These are phyloP conservation scores for Panthera tigris DNA, from an alignment of 2,113 vertebrate species.

Conservation along the genomic window DNA sequence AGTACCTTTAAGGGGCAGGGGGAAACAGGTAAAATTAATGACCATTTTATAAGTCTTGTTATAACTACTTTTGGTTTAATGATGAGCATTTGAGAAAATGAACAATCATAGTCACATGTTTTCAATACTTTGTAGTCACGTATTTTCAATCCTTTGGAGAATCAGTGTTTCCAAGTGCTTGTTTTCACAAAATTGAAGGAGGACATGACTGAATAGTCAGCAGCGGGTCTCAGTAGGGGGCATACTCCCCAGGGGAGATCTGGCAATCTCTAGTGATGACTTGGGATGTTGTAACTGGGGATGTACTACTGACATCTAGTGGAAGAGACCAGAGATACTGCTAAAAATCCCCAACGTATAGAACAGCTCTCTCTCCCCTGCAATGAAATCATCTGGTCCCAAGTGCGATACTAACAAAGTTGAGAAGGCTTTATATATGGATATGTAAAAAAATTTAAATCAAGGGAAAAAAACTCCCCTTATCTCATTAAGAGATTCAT, in stretches of 20 bases:
- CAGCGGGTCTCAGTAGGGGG: background rate
- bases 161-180: background rate
- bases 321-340: background rate
- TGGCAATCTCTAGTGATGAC: background rate
- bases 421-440: background rate
- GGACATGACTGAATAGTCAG: accelerated
- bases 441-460: background rate
- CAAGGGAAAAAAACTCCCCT: accelerated
- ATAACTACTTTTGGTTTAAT: background rate
- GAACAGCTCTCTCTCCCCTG: accelerated
- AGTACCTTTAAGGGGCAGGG: background rate
- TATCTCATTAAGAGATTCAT: no score
- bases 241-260: no score
- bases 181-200: background rate
- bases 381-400: accelerated
- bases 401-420: accelerated
- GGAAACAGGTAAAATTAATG: background rate
- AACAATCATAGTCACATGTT: background rate
- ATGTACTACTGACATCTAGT: background rate
- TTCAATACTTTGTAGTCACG: no score
- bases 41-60: background rate
- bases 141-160: background rate
- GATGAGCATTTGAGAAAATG: background rate
- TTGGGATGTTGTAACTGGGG: accelerated
- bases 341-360: accelerated